Conservation (phyloP, 2,888 invertebrate species). For the Laspeyria flexula region DNA sequence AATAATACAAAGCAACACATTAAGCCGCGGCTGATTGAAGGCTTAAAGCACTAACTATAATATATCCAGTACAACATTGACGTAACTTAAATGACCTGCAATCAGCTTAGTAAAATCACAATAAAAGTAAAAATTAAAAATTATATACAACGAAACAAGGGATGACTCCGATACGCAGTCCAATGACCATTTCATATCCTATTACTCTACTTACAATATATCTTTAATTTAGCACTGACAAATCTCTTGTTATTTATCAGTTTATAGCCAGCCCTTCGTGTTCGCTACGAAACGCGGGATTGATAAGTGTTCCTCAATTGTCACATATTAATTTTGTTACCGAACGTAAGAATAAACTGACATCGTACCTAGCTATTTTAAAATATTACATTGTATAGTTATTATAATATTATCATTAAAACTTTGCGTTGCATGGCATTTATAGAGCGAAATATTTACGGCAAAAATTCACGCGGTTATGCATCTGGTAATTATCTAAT, state of each 20-base stretch:
- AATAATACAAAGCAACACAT: slow-evolving; percentile 21
- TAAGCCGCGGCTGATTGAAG: slow-evolving; percentile 16
- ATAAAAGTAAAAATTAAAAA: slow-evolving; percentile 52
- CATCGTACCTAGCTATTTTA: no score
- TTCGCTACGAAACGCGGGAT: not conserved
- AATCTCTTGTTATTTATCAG: slow-evolving; percentile 18
- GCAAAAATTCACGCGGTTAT: no score
- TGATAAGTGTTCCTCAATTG: not conserved
- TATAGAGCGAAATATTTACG: no score
- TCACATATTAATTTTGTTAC: no score
- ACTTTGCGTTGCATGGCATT: no score
- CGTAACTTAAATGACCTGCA: slow-evolving; percentile 35
- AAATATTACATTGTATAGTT: no score
- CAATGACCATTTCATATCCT: slow-evolving; percentile 56
- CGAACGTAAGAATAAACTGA: no score
- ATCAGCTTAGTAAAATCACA: slow-evolving; percentile 49
- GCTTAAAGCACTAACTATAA: slow-evolving; percentile 16
- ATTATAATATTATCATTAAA: no score
- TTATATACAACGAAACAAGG: slow-evolving; percentile 60
- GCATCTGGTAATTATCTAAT: no score
- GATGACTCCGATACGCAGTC: slow-evolving; percentile 48
- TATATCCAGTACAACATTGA: slow-evolving; percentile 23
- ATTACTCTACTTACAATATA: slow-evolving; percentile 61
- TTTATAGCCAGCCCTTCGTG: slow-evolving; percentile 14
- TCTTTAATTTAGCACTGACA: slow-evolving; percentile 43